Percentiles rank a stretch among this genome's conserved stretches.
phyloP scores from a whole-genome alignment of 2,888 invertebrate genomes.

The Periphyllus acericola region DNA sequence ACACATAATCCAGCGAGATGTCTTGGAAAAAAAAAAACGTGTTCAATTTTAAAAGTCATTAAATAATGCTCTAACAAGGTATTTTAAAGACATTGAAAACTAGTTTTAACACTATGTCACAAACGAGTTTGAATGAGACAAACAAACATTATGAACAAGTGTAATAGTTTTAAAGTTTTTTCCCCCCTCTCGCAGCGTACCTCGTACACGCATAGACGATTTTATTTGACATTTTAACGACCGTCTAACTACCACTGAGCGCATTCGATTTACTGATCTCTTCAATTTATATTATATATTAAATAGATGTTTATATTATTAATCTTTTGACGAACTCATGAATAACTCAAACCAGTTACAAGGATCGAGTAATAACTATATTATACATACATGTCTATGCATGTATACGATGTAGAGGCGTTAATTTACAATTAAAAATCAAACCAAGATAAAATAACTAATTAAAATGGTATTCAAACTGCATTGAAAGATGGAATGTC shows the following conservation, averaged over 20 bases:
- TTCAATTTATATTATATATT: not conserved
- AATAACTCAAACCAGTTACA: not conserved
- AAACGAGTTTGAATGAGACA: constrained; percentile 52
- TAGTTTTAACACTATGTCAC: constrained; percentile 46
- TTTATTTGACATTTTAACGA: constrained; percentile 57
- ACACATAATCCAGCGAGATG: constrained; percentile 33
- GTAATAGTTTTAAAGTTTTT: constrained; percentile 46
- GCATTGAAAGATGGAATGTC: not conserved
- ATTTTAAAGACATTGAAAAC: constrained; percentile 54
- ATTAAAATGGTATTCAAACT: not conserved
- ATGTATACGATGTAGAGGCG: not conserved
- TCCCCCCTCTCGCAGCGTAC: not conserved
- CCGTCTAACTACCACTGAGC: constrained; percentile 23
- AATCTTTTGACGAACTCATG: constrained; percentile 10
- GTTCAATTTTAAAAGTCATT: constrained; percentile 59
- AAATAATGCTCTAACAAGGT: constrained; percentile 59
- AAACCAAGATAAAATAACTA: not conserved
- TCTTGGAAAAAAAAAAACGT: constrained; percentile 35
- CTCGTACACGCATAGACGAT: not conserved
- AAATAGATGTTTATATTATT: constrained; percentile 3
- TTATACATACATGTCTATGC: not conserved
- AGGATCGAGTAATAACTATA: not conserved
- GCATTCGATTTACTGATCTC: constrained; percentile 20
- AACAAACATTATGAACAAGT: constrained; percentile 47
- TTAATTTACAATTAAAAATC: not conserved